phyloP scores from a whole-genome alignment of 2,888 invertebrate genomes.

The Neria commutata region DNA sequence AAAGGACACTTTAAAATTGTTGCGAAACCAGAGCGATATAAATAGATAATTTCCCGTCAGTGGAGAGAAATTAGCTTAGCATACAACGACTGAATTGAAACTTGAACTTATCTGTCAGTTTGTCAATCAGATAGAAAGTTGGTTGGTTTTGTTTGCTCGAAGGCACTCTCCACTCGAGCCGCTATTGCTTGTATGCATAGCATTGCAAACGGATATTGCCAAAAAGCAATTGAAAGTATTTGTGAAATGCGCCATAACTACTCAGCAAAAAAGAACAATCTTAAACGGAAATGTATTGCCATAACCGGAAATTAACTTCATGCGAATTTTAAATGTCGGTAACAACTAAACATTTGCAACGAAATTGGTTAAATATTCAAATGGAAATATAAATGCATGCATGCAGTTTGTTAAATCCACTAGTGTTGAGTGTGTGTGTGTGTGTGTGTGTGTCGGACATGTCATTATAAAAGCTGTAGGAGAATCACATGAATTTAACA shows the following conservation, averaged over 20 bases:
- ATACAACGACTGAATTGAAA: no score
- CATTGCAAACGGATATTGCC: neutral
- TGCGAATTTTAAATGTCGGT: no score
- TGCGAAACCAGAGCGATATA: no score
- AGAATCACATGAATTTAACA: no score
- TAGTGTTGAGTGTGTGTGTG: neutral
- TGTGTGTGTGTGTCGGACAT: neutral
- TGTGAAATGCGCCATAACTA: neutral
- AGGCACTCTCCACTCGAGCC: no score
- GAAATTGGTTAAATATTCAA: conserved; percentile 31
- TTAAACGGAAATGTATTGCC: neutral
- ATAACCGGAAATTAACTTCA: neutral
- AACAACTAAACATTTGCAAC: conserved; percentile 2
- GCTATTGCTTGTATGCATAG: neutral
- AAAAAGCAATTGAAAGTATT: neutral
- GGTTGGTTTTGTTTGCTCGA: no score
- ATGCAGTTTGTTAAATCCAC: neutral
- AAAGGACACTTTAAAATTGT: no score
- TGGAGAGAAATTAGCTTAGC: no score
- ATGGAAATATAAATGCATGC: conserved; percentile 9
- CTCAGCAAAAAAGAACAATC: no score
- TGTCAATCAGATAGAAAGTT: no score
- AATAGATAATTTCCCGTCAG: no score
- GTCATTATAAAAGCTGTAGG: conserved; percentile 1
- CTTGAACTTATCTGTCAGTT: no score